These are phyloP conservation scores for Siniperca obscura DNA, from an alignment of 2,797 vertebrate species.

Conservation along the genomic window DNA sequence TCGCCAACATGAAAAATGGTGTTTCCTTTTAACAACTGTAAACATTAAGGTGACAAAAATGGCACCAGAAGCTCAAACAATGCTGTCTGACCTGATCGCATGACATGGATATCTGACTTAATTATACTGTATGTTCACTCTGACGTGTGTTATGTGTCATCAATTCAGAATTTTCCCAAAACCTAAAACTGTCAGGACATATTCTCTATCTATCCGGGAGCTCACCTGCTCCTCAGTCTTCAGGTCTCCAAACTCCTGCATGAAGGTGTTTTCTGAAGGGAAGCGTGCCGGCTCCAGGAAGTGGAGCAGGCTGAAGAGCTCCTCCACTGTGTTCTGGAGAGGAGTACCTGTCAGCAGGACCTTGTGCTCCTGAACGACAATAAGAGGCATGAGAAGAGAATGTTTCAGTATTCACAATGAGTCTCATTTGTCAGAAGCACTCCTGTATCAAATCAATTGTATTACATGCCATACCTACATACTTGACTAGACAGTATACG, in stretches of 20 bases:
- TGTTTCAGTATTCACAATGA: background rate
- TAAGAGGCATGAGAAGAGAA: background rate
- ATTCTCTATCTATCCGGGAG: accelerated
- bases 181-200: background rate
- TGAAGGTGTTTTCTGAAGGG: conserved; percentile 96
- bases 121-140: background rate
- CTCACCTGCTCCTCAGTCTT: conserved; percentile 98
- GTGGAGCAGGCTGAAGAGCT: conserved; percentile 97
- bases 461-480: background rate
- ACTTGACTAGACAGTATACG: background rate
- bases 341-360: conserved; percentile 98
- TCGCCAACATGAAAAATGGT: background rate
- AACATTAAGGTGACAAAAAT: background rate
- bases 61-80: background rate
- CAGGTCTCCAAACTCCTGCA: conserved; percentile 98
- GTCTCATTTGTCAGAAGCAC: background rate
- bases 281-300: conserved; percentile 96
- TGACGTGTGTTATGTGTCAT: background rate
- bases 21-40: background rate
- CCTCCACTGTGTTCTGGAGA: conserved; percentile 98
- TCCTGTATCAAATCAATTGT: background rate
- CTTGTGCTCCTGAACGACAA: conserved; percentile 91
- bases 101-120: background rate
- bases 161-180: background rate
- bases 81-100: background rate